phyloP scores from a whole-genome alignment of 2,113 vertebrate species.

The Sinocyclocheilus rhinocerous region DNA sequence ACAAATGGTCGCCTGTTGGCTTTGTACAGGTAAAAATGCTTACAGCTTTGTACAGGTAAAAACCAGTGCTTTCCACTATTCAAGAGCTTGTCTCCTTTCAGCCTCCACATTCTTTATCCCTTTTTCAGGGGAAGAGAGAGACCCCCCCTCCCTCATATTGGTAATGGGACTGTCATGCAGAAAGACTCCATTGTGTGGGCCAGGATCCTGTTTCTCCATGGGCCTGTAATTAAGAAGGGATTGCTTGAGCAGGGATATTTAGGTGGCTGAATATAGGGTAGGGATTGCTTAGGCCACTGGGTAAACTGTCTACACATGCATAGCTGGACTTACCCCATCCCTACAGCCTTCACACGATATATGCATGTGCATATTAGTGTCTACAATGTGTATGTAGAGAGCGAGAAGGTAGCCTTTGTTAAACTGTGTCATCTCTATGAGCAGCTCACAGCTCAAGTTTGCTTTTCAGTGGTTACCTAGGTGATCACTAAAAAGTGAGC shows the following conservation, averaged over 20 bases:
- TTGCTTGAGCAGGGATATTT: conserved; percentile 62
- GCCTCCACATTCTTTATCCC: conserved; percentile 65
- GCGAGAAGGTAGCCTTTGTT: conserved; percentile 60
- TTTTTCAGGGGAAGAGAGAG: conserved; percentile 57
- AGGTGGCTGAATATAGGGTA: conserved; percentile 50
- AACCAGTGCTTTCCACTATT: conserved; percentile 62
- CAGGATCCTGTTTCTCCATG: conserved; percentile 73
- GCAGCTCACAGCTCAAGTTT: conserved; percentile 48
- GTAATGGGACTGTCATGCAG: conserved; percentile 76
- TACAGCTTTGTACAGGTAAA: conserved; percentile 60
- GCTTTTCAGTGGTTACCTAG: conserved; percentile 61
- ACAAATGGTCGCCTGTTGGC: conserved; percentile 43
- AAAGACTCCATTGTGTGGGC: conserved; percentile 76
- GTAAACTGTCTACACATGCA: conserved; percentile 58
- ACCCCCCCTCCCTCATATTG: conserved; percentile 50
- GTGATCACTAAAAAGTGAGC: conserved; percentile 71
- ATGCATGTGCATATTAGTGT: conserved; percentile 6
- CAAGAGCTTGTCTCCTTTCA: conserved; percentile 65
- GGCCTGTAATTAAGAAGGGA: conserved; percentile 78
- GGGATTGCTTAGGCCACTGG: conserved; percentile 64
- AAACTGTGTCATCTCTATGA: conserved; percentile 53
- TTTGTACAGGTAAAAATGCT: background rate
- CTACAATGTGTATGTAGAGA: conserved; percentile 24
- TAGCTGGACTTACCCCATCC: background rate
- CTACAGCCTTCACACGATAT: background rate